These are phyloP conservation scores for Baccha elongata DNA, from an alignment of 2,888 invertebrate species.

Conservation along the genomic window DNA sequence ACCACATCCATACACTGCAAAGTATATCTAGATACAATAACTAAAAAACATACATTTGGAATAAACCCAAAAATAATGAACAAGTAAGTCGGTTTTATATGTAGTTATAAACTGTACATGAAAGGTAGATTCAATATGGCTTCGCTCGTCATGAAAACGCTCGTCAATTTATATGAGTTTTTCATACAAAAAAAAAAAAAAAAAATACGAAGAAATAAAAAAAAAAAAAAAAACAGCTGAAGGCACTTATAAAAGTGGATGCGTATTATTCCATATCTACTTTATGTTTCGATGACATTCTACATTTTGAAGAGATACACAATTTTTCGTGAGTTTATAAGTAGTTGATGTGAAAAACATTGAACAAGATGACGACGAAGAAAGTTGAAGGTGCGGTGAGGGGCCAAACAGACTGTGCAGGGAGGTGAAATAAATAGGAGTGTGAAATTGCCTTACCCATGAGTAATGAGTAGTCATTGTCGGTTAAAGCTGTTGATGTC, in stretches of 20 bases:
- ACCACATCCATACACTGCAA: constrained; percentile 60
- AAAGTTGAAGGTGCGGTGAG: constrained; percentile 40
- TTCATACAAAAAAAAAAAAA: constrained; percentile 45
- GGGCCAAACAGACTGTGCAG: constrained; percentile 7
- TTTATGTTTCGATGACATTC: constrained; percentile 80
- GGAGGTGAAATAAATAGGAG: constrained; percentile 59
- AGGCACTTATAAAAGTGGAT: constrained; percentile 66
- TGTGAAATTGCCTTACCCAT: constrained; percentile 67
- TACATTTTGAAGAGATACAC: constrained; percentile 73
- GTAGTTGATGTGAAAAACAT: constrained; percentile 40
- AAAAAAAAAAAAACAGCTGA: constrained; percentile 35
- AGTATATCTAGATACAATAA: constrained; percentile 62
- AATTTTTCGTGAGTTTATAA: constrained; percentile 60
- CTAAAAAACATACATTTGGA: constrained; percentile 63
- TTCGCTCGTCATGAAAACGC: constrained; percentile 58
- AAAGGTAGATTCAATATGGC: constrained; percentile 47
- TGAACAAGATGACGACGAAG: constrained; percentile 19
- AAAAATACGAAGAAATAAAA: too few species aligned
- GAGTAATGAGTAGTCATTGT: constrained; percentile 66
- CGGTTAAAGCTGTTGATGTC: constrained; percentile 16
- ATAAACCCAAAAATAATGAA: constrained; percentile 58
- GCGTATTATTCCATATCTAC: constrained; percentile 73
- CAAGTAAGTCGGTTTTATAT: constrained; percentile 33
- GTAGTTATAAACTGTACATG: constrained; percentile 25
- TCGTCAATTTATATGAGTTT: constrained; percentile 62